Conservation (phyloP, 2,113 vertebrate species). For the Microtus oregoni region DNA sequence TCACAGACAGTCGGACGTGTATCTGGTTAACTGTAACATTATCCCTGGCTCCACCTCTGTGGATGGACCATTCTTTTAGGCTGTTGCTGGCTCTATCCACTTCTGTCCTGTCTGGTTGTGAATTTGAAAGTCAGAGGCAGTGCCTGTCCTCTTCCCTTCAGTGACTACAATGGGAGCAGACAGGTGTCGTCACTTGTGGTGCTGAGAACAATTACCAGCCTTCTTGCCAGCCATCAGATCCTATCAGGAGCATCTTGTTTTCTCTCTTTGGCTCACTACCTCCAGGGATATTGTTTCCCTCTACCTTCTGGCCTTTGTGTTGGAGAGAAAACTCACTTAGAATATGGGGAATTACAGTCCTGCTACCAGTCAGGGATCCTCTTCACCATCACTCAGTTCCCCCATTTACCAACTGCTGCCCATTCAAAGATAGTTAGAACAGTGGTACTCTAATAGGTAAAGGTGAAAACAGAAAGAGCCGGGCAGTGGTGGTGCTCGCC, state of each 20-base stretch:
- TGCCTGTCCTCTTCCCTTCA: background rate
- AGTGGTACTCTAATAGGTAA: background rate
- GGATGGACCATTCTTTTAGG: background rate
- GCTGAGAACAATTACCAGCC: background rate
- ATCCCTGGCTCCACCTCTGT: background rate
- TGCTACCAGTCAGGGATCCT: background rate
- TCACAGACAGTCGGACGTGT: background rate
- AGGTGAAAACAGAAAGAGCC: background rate
- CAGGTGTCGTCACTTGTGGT: background rate
- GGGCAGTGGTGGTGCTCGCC: background rate
- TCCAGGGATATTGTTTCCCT: background rate
- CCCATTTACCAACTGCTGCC: background rate
- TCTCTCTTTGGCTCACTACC: background rate
- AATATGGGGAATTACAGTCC: background rate
- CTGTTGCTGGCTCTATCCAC: background rate
- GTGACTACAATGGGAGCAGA: background rate
- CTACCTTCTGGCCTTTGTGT: conserved; percentile 28
- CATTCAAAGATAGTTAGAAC: background rate
- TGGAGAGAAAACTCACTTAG: background rate
- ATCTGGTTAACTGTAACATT: background rate
- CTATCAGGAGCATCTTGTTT: background rate
- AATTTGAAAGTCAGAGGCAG: background rate
- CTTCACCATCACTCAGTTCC: conserved; percentile 20
- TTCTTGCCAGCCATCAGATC: background rate
- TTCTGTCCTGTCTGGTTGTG: background rate